Percentiles rank a stretch among this genome's conserved stretches.
Evolutionary conservation across 2,888 invertebrate species (phyloP).

Genomic region (Hoplodrina blanda): DNA sequence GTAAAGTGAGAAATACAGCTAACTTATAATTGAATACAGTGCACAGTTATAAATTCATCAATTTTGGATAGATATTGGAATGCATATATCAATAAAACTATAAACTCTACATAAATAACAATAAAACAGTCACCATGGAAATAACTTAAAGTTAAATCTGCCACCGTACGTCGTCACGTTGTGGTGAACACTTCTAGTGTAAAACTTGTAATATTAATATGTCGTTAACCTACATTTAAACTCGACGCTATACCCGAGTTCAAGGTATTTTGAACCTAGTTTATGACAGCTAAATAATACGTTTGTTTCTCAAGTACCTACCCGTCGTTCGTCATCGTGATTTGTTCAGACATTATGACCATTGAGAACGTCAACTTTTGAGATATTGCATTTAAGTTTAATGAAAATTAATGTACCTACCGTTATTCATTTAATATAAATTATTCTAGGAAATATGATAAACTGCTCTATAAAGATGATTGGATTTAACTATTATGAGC

Average conservation of each 20-base stretch:
- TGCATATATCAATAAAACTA: constrained; percentile 43
- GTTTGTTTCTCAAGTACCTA: constrained; percentile 30
- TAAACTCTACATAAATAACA: constrained; percentile 43
- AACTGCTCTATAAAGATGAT: constrained; percentile 34
- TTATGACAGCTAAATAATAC: constrained; percentile 54
- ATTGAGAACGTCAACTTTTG: constrained; percentile 24
- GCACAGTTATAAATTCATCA: constrained; percentile 34
- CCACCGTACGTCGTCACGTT: constrained; percentile 46
- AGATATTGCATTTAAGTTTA: constrained; percentile 1
- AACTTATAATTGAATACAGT: constrained; percentile 4
- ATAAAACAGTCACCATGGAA: constrained; percentile 47
- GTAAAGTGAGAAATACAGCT: neutral
- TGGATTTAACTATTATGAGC: constrained; percentile 17
- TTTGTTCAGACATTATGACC: constrained; percentile 16
- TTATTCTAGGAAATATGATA: constrained; percentile 32
- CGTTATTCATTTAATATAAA: constrained; percentile 39
- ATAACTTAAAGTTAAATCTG: constrained; percentile 43
- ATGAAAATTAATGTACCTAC: constrained; percentile 1
- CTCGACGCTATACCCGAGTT: constrained; percentile 42
- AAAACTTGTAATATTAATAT: constrained; percentile 58
- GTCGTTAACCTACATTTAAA: constrained; percentile 63
- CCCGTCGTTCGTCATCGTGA: constrained; percentile 15
- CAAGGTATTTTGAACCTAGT: constrained; percentile 54
- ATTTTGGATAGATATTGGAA: constrained; percentile 25
- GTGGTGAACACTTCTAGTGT: constrained; percentile 26